Evolutionary conservation across 2,888 invertebrate species (phyloP).

Genomic region (Gari tellinella): DNA sequence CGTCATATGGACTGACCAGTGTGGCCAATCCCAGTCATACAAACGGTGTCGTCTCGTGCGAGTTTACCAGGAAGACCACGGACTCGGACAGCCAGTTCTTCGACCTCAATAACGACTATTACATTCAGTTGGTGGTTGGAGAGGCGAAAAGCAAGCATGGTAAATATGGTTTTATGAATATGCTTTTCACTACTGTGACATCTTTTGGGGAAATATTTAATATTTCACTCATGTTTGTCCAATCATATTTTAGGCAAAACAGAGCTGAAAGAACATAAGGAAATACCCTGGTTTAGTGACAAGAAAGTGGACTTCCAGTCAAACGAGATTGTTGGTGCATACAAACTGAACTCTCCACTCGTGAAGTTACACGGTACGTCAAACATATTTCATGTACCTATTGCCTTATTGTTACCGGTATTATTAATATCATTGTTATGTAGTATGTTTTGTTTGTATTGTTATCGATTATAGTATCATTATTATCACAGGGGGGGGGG

Average conservation of each 20-base stretch:
- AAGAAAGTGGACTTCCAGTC: slow-evolving; percentile 49
- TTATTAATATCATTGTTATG: too few species aligned
- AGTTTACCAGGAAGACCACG: slow-evolving; percentile 43
- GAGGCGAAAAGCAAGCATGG: slow-evolving; percentile 42
- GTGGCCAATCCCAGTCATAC: slow-evolving; percentile 5
- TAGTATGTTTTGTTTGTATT: too few species aligned
- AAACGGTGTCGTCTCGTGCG: slow-evolving; percentile 59
- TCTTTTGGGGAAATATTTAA: too few species aligned
- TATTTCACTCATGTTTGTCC: too few species aligned
- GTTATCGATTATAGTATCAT: too few species aligned
- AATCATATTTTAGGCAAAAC: slow-evolving; percentile 39
- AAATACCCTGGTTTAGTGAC: slow-evolving; percentile 52
- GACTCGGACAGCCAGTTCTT: slow-evolving; percentile 47
- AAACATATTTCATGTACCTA: too few species aligned
- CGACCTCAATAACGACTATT: slow-evolving; percentile 56
- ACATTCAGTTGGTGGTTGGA: slow-evolving; percentile 59
- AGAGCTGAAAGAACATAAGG: slow-evolving; percentile 48
- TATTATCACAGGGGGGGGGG: too few species aligned
- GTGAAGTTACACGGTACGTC: slow-evolving; percentile 57
- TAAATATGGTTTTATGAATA: too few species aligned
- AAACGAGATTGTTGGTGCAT: slow-evolving; percentile 27
- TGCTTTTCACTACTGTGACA: too few species aligned
- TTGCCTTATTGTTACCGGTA: too few species aligned
- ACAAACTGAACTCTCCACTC: slow-evolving; percentile 34
- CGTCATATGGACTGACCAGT: too few species aligned